Percentiles rank a stretch among this genome's conserved stretches.
phyloP scores from a whole-genome alignment of 2,113 vertebrate species.

The Orthonyx spaldingii region DNA sequence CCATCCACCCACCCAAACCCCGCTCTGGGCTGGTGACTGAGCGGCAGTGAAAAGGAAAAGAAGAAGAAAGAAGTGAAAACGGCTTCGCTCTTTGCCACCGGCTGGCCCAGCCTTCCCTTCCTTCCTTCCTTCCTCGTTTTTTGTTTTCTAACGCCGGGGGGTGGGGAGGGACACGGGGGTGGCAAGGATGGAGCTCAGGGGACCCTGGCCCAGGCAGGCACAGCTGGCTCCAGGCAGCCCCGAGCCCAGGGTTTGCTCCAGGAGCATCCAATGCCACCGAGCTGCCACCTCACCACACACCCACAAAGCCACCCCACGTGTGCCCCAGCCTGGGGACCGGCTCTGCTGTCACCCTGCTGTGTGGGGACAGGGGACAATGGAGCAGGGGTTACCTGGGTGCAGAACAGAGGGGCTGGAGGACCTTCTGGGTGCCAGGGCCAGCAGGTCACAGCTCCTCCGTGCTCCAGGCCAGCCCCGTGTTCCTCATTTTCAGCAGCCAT shows the following conservation, averaged over 20 bases:
- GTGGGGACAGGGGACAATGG: rapidly evolving
- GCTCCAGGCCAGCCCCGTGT: neutral
- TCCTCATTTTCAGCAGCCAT: constrained; percentile 50
- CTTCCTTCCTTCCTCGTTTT: constrained; percentile 38
- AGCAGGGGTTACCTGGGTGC: neutral
- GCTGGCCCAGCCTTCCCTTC: neutral
- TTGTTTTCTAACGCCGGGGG: neutral
- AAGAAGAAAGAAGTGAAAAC: constrained; percentile 47
- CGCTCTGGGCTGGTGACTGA: neutral
- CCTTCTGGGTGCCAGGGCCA: neutral
- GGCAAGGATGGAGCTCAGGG: rapidly evolving
- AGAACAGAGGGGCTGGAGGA: neutral
- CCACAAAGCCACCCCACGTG: rapidly evolving
- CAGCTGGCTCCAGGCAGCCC: neutral
- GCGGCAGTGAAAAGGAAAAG: neutral
- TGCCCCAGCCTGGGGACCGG: neutral
- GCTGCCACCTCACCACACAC: rapidly evolving
- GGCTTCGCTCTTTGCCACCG: neutral
- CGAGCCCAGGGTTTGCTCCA: rapidly evolving
- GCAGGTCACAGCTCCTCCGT: neutral
- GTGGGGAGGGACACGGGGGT: neutral
- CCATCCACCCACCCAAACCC: neutral
- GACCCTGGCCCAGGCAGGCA: neutral
- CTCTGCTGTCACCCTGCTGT: neutral
- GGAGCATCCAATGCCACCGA: rapidly evolving